A percentile compares a stretch with the other conserved stretches of the same genome.
phyloP scores from a whole-genome alignment of 2,113 vertebrate genomes.

The Dissostichus mawsoni region DNA sequence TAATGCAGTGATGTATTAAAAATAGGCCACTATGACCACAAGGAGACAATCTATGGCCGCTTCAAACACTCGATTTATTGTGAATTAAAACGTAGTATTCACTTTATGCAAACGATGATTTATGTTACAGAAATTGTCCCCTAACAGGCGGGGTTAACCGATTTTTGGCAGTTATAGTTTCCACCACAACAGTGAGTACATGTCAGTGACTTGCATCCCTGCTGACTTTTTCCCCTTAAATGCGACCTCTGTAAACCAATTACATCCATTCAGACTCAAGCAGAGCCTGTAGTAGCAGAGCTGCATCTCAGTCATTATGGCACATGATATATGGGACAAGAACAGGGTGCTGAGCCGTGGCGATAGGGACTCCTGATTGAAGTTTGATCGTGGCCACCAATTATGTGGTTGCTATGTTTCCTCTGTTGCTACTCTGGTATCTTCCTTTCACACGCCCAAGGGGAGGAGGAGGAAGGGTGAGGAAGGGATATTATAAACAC shows the following conservation, averaged over 20 bases:
- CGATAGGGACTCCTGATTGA: slow-evolving; percentile 60
- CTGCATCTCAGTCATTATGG: slow-evolving; percentile 59
- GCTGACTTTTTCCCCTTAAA: slow-evolving; percentile 39
- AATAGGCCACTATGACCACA: background rate
- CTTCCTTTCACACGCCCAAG: slow-evolving; percentile 70
- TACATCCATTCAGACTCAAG: slow-evolving; percentile 64
- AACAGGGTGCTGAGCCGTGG: slow-evolving; percentile 44
- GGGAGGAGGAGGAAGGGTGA: slow-evolving; percentile 29
- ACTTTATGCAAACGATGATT: background rate
- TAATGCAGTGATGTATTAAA: background rate
- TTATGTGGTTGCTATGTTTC: slow-evolving; percentile 78
- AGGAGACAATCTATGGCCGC: background rate
- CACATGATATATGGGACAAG: slow-evolving; percentile 65
- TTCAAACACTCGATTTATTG: background rate
- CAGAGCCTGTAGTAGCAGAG: slow-evolving; percentile 55
- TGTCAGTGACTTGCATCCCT: slow-evolving; percentile 35
- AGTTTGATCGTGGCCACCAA: slow-evolving; percentile 69
- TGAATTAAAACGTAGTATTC: slow-evolving; percentile 6
- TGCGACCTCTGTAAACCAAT: slow-evolving; percentile 58
- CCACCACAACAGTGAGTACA: slow-evolving; percentile 28
- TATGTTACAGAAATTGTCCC: background rate
- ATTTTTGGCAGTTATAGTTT: slow-evolving; percentile 1
- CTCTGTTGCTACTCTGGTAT: slow-evolving; percentile 72
- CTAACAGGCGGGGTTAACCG: background rate
- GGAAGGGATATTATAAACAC: slow-evolving; percentile 42